phyloP scores from a whole-genome alignment of 2,797 vertebrate genomes.

The Menidia menidia region DNA sequence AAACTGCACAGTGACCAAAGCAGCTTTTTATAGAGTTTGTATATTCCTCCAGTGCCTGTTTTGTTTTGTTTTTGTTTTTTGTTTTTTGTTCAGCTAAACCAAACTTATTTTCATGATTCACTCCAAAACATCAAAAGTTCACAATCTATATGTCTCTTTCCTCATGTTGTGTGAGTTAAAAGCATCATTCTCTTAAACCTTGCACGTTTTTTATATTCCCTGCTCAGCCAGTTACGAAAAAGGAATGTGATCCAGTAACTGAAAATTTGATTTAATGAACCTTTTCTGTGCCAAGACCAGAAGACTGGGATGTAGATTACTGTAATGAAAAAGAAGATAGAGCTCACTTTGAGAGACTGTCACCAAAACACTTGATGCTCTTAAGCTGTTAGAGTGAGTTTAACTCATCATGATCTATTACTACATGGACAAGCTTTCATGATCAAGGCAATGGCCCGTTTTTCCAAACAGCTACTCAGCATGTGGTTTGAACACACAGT shows the following conservation, averaged over 20 bases:
- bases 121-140: constrained; percentile 2
- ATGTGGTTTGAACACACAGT: constrained; percentile 61
- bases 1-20: background rate
- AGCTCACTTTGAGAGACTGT: constrained; percentile 58
- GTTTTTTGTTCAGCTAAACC: too few species aligned
- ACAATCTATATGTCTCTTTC: constrained; percentile 61
- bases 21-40: background rate
- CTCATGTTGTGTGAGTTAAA: constrained; percentile 45
- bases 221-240: constrained; percentile 66
- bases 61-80: too few species aligned
- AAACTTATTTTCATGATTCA: too few species aligned
- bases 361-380: constrained; percentile 69
- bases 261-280: constrained; percentile 80
- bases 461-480: constrained; percentile 70
- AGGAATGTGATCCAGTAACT: constrained; percentile 80
- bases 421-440: constrained; percentile 66
- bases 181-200: constrained; percentile 66
- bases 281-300: constrained; percentile 68
- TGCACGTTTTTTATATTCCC: constrained; percentile 55
- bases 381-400: constrained; percentile 72
- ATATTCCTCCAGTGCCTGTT: background rate
- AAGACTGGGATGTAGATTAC: constrained; percentile 70
- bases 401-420: constrained; percentile 78
- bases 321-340: constrained; percentile 72
- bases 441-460: constrained; percentile 78